A percentile compares a stretch with the other conserved stretches of the same genome.
These are phyloP conservation scores for Metridium senile DNA, from an alignment of 92 coral and sea anemone genomes.

Conservation along the genomic window DNA sequence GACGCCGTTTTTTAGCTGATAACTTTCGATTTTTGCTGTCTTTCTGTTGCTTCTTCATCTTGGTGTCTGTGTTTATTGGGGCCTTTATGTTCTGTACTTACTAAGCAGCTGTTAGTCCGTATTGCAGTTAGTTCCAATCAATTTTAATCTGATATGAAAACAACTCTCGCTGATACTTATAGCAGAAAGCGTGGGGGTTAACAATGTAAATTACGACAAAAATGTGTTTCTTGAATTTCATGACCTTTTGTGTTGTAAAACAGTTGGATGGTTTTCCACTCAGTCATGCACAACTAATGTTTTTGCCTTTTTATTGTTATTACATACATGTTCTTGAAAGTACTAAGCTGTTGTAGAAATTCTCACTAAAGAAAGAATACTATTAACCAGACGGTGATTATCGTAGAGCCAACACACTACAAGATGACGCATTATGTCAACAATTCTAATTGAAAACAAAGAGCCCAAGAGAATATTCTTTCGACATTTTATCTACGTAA, in stretches of 20 bases:
- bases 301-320: neutral
- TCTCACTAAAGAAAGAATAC: too few relatives aligned
- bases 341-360: too few relatives aligned
- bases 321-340: too few relatives aligned
- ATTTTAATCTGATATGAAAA: neutral
- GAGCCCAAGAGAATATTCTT: neutral
- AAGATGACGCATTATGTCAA: neutral
- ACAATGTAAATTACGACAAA: conserved; percentile 13
- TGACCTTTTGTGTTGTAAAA: conserved; percentile 1
- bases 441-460: neutral
- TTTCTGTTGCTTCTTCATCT: conserved; percentile 44
- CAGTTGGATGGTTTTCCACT: conserved; percentile 6
- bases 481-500: neutral
- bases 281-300: neutral
- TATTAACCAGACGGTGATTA: too few relatives aligned
- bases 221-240: neutral
- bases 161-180: neutral
- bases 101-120: too few relatives aligned
- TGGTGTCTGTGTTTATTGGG: neutral
- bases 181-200: conserved; percentile 24
- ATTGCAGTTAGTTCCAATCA: too few relatives aligned
- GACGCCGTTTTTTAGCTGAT: conserved; percentile 16
- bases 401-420: too few relatives aligned
- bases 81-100: neutral
- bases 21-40: conserved; percentile 17